Evolutionary conservation across 1,140 invertebrate species (phyloP).

Genomic region (Hypsibius dujardini): DNA sequence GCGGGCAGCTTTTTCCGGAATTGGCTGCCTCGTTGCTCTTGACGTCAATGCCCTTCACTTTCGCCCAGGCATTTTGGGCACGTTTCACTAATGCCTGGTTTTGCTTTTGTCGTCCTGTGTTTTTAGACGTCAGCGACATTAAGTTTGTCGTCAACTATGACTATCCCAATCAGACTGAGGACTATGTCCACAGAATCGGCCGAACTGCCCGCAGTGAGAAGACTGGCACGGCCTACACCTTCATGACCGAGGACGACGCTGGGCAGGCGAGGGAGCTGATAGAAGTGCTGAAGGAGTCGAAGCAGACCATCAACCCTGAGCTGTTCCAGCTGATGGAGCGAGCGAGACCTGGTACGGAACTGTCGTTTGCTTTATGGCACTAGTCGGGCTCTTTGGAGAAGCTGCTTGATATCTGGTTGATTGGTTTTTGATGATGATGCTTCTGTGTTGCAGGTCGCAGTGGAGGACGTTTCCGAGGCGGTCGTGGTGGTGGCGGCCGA

Average conservation of each 20-base stretch:
- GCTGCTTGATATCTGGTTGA: conserved; percentile 44
- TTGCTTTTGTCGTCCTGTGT: conserved; percentile 27
- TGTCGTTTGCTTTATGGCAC: too few relatives aligned
- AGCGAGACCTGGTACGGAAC: conserved; percentile 27
- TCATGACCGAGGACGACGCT: conserved; percentile 80
- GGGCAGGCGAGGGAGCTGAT: conserved; percentile 79
- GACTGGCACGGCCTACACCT: conserved; percentile 91
- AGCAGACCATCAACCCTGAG: conserved; percentile 66
- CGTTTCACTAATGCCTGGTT: conserved; percentile 24
- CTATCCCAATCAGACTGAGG: conserved; percentile 91
- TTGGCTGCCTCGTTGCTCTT: too few relatives aligned
- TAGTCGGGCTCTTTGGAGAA: conserved; percentile 45
- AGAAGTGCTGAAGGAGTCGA: conserved; percentile 74
- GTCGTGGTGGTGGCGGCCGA: conserved; percentile 19
- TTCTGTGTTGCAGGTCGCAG: conserved; percentile 31
- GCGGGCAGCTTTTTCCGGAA: too few relatives aligned
- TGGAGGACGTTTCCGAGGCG: conserved; percentile 21
- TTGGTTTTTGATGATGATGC: conserved; percentile 33
- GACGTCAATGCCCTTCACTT: too few relatives aligned
- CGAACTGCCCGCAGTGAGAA: conserved; percentile 76
- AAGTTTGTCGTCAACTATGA: conserved; percentile 99
- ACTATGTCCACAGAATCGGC: conserved; percentile 97
- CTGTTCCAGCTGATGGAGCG: conserved; percentile 35
- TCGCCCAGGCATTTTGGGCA: too few relatives aligned
- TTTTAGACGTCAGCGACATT: conserved; percentile 91